Base-by-base conservation (phyloP, 2,888 invertebrate species). In the Choristoneura rosaceana region DNA sequence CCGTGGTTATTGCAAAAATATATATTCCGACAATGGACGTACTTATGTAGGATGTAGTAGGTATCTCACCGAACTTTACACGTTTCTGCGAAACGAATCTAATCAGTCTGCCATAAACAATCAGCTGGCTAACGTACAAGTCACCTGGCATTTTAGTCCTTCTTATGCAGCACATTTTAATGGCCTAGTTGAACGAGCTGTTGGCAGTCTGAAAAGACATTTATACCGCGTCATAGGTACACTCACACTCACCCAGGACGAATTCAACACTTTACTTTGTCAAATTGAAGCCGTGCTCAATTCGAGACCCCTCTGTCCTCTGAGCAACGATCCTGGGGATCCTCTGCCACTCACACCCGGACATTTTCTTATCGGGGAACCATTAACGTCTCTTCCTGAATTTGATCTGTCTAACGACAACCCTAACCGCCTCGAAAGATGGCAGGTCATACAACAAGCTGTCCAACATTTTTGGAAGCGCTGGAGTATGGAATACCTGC, bases 291-390 rank as follows among this genome's bases (percentile, higher is more conserved):
- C 55, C 2, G 55, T 55, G 17, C 25, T 55, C 25, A 55, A 55
- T 25, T 55, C 25, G 17, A 17, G 55, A 17, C 55, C 55, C 1
- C 25, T 17, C 4, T 9, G 55, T 9, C 5, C 8, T 25, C 3
- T 55, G 25, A 55, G 55, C 10, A 25, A 17, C 8, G 55, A 17
- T 25, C 25, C 25, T 25, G 2, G 4, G 12, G 58, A 63, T 45
- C 69, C 62, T 14, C 7, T 50, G 9, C 45, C 50, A 10, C 52
- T 69, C 38, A 38, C 62, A 34, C 69, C 69, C 14, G 41, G 17
- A 12, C 62, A 63, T 33, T 70, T 63, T 17, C n/a, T 69, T 3
- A 47, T 69, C 55, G 62, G 69, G 14, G 69, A 45, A 15, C 63
- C 63, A 25, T 45, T 64, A 14, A 45, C 15, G 3, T 33, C 70